A percentile compares a stretch with the other conserved stretches of the same genome.
Evolutionary conservation across 2,888 invertebrate species (phyloP).

Genomic region (Ectemnius lituratus): DNA sequence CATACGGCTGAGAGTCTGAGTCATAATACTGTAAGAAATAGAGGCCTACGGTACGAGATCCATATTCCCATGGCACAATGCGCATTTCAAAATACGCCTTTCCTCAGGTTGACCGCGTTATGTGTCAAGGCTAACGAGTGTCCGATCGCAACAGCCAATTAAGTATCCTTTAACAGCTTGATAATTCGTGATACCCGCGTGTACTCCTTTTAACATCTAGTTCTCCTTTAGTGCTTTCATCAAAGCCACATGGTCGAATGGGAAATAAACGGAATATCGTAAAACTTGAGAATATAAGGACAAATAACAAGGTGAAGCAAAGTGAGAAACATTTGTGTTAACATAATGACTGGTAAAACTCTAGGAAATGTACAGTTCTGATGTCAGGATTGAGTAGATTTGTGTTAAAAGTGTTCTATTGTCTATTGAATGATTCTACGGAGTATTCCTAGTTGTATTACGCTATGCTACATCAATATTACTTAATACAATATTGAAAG

Average conservation of each 20-base stretch:
- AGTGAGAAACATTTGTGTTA: not conserved
- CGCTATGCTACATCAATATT: no score
- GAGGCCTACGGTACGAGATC: not conserved
- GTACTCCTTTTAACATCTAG: not conserved
- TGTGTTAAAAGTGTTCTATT: not conserved
- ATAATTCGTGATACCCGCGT: not conserved
- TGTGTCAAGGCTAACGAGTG: constrained; percentile 2
- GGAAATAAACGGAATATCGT: no score
- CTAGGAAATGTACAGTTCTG: not conserved
- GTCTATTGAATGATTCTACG: not conserved
- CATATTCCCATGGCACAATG: not conserved
- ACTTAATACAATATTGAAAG: not conserved
- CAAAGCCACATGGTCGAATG: not conserved
- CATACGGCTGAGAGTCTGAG: not conserved
- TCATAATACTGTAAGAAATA: no score
- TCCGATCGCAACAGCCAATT: not conserved
- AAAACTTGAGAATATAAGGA: not conserved
- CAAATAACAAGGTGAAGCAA: not conserved
- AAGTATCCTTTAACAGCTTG: not conserved
- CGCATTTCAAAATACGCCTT: constrained; percentile 5
- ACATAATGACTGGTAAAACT: not conserved
- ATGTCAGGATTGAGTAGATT: not conserved
- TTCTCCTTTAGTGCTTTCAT: not conserved
- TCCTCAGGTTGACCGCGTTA: not conserved
- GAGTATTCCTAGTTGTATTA: not conserved